A percentile compares a stretch with the other conserved stretches of the same genome.
Evolutionary conservation across 2,797 vertebrate genomes (phyloP).

Genomic region (Semotilus atromaculatus): DNA sequence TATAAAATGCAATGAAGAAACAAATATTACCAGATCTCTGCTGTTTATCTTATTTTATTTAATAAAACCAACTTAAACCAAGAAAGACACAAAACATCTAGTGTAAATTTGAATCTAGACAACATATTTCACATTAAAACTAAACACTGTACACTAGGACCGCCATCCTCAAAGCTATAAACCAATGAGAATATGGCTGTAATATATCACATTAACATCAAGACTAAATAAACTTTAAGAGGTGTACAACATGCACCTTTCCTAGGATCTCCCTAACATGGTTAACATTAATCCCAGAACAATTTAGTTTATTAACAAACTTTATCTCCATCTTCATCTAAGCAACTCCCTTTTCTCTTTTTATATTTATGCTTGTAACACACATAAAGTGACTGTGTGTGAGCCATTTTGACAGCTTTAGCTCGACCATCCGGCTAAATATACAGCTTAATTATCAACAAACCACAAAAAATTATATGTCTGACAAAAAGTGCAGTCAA

Average conservation of each 20-base stretch:
- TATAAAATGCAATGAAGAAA: background rate
- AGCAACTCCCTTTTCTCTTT: background rate
- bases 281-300: background rate
- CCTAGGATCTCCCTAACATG: background rate
- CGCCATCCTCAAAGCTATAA: background rate
- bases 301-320: background rate
- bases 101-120: background rate
- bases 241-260: background rate
- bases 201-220: slow-evolving; percentile 12
- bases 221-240: background rate
- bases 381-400: background rate
- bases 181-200: background rate
- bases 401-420: background rate
- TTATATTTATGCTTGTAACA: background rate
- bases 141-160: background rate
- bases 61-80: background rate
- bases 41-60: background rate
- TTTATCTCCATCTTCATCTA: slow-evolving; percentile 1
- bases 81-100: background rate
- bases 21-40: background rate
- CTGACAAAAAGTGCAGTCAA: background rate
- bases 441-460: background rate
- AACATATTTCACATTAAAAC: slow-evolving; percentile 1
- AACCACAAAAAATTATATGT: background rate
- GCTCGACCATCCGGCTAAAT: background rate